Evolutionary conservation across 2,113 vertebrate species (phyloP), one percentile per base, ranked within the genome.

Genomic region (Antechinus flavipes): DNA sequence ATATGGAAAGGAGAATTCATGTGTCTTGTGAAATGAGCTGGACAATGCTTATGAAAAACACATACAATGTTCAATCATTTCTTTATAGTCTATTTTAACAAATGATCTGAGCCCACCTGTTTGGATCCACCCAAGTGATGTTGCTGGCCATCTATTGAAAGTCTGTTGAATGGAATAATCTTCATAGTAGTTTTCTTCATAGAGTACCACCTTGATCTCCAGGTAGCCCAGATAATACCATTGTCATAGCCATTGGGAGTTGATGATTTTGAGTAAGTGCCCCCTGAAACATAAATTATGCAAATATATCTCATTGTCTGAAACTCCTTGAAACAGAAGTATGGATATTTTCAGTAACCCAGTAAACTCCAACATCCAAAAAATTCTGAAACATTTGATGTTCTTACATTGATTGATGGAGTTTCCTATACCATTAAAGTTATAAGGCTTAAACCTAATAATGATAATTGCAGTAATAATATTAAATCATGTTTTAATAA

Each of bases 111-210:
- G 76, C 98, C 24, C 98, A 99, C 96, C 96, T 99, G 90, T 98
- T 99, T 99, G 96, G 91, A 0, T 0, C 97, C 98, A 0, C 97
- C 98, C 1, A 97, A 9, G 1, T 98, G 22, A 23, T 99, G 99
- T 96, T 99, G 99, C 61, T 98, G 98, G 0, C 98, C 98, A 10
- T 96, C 98, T 8, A 96, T 95, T 91, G 94, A 8, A 1, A 99
- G 92, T 98, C 99, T 99, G 94, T 98, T 99, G 95, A 99, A 98
- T 27, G 99, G 99, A 61, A 99, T 99, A 56, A 99, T 91, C 98
- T 99, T 99, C 99, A 99, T 99, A 52, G 99, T 98, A 55, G 99
- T 99, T 97, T 99, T 99, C 98, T 99, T 99, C 98, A 99, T 97
- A 50, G 99, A 99, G 97, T 99, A 99, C 99, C 99, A 99, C 93